Evolutionary conservation across 2,113 vertebrate species (phyloP), one percentile per base, ranked within the genome.

Genomic region (Apodemus sylvaticus): DNA sequence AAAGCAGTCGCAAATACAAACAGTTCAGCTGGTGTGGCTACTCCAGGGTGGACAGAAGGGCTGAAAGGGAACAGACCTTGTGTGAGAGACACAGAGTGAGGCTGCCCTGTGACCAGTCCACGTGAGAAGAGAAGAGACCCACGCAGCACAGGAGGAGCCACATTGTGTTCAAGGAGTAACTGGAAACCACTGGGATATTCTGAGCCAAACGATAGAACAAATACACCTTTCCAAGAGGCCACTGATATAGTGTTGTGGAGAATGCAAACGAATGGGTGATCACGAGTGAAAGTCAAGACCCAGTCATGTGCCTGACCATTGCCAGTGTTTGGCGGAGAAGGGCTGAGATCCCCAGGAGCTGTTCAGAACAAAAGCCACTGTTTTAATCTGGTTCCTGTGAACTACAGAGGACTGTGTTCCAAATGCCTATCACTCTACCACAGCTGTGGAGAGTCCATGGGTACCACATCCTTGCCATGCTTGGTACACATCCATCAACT

Each of bases 11-110:
- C 0, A 0, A 58, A 39, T 1, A 13, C 16, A 45, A 16, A 29
- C 2, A 12, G 0, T 11, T 8, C 55, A 0, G 0, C 0, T 7
- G 0, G 10, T 1, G 2, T 34, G 4, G 1, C 20, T 1, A 0
- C 1, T 20, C 53, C 36, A 53, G 4, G 2, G 81, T 0, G 7
- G 45, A 14, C 1, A 7, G 39, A 9, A 31, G 5, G 7, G 26
- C 70, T 1, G 26, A 7, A 1, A 1, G 3, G 1, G 3, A 7
- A 22, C 20, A 12, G 26, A 4, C 9, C 6, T 31, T 19, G 12
- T 10, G 0, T 1, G 7, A 31, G 68, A 0, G 0, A 4, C 58
- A n/a, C 34, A 1, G 0, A 42, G 51, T 0, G 2, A n/a, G 45
- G 24, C 0, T 4, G 11, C 20, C 24, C 10, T 0, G 7, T 0